Base-by-base conservation (phyloP, 37 sponge, comb jelly and placozoan genomes). In the Aphrocallistes beatrix region DNA sequence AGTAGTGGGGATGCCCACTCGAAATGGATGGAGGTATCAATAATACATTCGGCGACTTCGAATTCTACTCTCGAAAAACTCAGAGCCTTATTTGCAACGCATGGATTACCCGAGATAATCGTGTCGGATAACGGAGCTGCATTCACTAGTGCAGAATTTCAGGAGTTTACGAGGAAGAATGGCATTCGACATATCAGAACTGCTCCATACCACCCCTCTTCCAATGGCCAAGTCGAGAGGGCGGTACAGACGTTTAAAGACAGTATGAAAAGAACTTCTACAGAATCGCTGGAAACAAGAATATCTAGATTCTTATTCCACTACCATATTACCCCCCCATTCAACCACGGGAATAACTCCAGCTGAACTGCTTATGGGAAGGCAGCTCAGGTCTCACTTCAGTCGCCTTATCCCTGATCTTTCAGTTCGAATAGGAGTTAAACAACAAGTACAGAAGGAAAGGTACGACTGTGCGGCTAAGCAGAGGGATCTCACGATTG, bases 141-240 rank as follows among this genome's bases (percentile, higher is more conserved):
- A n/a, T n/a, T n/a, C n/a, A n/a, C 85, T 6, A 82, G 83, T 38
- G 51, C 19, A 28, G 89, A 88, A 36, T 85, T 88, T 32, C 25
- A 25, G 1, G 60, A 51, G 36, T 88, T 88, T 38, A 17, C 82
- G 25, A 8, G 0, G 37, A 40, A 30, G 23, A 88, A 85, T 69
- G 84, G 84, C 23, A 85, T 88, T 23, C 37, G 51, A 36, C 89
- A 88, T 42, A 38, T 82, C 21, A 88, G 50, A 0, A 36, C 82
- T 23, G 39, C 89, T 0, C 89, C 89, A 36, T 82, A 88, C 82
- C 85, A 85, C 50, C 89, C 89, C 47, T 83, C 84, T 37, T 87
- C 88, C 10, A 87, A 87, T 36, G 88, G 88, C 0, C 75, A 81
- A 83, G 88, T 85, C 1, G 89, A 88, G 84, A 85, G 89, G 36